These are phyloP conservation scores for Cyclopterus lumpus DNA, from an alignment of 2,797 vertebrate genomes.

Conservation along the genomic window DNA sequence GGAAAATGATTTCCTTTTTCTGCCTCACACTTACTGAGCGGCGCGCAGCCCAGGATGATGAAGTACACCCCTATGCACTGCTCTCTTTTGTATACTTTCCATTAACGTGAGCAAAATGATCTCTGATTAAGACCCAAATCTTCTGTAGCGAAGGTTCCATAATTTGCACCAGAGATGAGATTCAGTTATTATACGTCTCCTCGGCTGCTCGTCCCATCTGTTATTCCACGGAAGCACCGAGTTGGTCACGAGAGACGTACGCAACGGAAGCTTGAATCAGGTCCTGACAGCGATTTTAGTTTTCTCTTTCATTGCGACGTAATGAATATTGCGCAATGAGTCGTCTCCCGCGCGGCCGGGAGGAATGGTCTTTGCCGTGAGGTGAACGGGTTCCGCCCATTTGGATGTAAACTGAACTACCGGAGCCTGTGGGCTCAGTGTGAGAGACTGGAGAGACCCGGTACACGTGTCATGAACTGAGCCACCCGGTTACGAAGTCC, in stretches of 20 bases:
- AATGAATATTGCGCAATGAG: neutral
- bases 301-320: constrained; percentile 8
- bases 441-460: neutral
- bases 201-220: constrained; percentile 34
- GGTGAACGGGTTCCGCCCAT: neutral
- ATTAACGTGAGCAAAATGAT: constrained; percentile 13
- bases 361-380: neutral
- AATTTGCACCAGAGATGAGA: constrained; percentile 23
- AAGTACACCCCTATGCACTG: neutral
- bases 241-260: constrained; percentile 7
- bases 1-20: neutral
- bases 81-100: neutral
- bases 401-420: neutral
- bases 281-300: constrained; percentile 13
- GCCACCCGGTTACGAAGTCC: neutral
- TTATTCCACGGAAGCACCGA: neutral
- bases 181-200: constrained; percentile 8
- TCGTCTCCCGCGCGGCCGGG: neutral
- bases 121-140: constrained; percentile 5
- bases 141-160: neutral
- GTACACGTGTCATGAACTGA: neutral
- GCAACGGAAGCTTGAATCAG: constrained; percentile 26
- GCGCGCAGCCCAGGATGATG: neutral
- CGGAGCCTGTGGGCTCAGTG: neutral
- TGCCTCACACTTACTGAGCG: constrained; percentile 2